Evolutionary conservation across 2,888 invertebrate species (phyloP), one percentile per base, ranked within the genome.

Genomic region (Andrena marginata): DNA sequence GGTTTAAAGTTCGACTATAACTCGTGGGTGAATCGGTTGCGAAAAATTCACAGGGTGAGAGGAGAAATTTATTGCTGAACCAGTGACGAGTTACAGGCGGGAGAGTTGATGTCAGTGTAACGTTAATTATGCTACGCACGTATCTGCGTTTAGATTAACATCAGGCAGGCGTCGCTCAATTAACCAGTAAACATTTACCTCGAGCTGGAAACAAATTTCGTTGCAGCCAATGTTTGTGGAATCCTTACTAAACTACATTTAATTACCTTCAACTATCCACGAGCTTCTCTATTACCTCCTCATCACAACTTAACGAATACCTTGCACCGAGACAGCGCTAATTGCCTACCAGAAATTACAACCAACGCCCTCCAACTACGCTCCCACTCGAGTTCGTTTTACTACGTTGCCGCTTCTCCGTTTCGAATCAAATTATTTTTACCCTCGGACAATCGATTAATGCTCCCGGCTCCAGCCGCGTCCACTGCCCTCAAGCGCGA

Each of bases 401-500:
- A 10, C n/a, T 20, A 2, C 0, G 2, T 20, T 7, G 1, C 2
- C 16, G 10, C 10, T 20, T 56, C n/a, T 16, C 13, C 8, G 26
- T 35, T 26, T 56, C 3, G 10, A 20, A 26, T 23, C 4, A 8
- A 2, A 54, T 76, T 64, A 51, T 20, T 51, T 56, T 35, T 29
- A 59, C 69, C 16, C 7, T 35, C 10, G 60, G 71, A 71, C 56
- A 75, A 80, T 69, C 80, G 84, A 75, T 85, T 82, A 75, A 70
- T 16, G 64, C 42, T 51, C 5, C 3, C 16, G 20, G 48, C 59
- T 60, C n/a, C 35, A 10, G 42, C 35, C 56, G 8, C 16, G 51
- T 35, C 60, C 59, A 29, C 65, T 62, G 77, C 49, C 20, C 48
- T 56, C 23, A 8, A 16, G 51, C 62, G 51, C 54, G 59, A 75